phyloP scores from a whole-genome alignment of 2,113 vertebrate species.

The Cheilinus undulatus region DNA sequence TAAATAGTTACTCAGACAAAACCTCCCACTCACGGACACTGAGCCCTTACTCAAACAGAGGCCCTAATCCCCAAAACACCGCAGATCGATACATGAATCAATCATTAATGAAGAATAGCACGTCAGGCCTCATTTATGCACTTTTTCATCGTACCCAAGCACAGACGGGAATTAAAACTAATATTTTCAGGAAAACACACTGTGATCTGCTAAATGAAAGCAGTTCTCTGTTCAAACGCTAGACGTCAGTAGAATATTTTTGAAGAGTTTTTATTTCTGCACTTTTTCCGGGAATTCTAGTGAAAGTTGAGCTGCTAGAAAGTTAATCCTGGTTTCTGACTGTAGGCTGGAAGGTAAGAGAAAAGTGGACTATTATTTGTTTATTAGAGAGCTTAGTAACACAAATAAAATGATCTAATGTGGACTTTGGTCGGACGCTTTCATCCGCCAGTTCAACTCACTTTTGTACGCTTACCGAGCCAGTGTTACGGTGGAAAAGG shows the following conservation, averaged over 20 bases:
- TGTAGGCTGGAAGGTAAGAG: constrained; percentile 34
- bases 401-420: neutral
- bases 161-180: neutral
- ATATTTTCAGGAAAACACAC: neutral
- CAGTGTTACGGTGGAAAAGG: no score
- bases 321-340: neutral
- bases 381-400: neutral
- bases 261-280: neutral
- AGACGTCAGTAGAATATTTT: constrained; percentile 58
- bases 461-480: no score
- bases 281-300: constrained; percentile 48
- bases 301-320: constrained; percentile 9
- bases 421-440: neutral
- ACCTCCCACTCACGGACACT: constrained; percentile 35
- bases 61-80: constrained; percentile 57
- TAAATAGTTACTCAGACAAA: constrained; percentile 9
- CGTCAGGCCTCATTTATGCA: neutral
- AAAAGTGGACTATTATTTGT: neutral
- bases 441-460: neutral
- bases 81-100: constrained; percentile 73
- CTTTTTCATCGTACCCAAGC: neutral
- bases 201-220: neutral
- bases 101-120: constrained; percentile 73
- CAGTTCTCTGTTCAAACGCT: constrained; percentile 44
- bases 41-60: constrained; percentile 65